These are phyloP conservation scores for Ornithoptera alexandrae DNA, from an alignment of 2,888 invertebrate genomes.

Conservation along the genomic window DNA sequence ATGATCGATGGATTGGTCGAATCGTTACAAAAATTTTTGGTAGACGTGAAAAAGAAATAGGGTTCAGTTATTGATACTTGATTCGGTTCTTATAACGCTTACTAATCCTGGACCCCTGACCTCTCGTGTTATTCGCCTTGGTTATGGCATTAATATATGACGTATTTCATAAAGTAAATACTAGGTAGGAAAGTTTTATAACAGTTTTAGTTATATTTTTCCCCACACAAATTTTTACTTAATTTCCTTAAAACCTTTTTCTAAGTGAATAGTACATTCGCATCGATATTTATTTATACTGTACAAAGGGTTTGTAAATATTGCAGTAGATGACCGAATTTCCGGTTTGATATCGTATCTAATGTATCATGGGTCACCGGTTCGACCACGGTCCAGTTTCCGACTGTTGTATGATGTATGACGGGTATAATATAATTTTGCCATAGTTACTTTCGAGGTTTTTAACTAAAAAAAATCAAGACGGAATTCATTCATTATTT, in stretches of 20 bases:
- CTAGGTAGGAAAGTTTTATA: neutral
- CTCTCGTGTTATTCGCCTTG: neutral
- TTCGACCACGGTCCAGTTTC: constrained; percentile 42
- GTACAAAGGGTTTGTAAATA: constrained; percentile 31
- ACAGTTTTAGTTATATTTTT: neutral
- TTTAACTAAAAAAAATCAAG: neutral
- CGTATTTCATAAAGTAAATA: too few species aligned
- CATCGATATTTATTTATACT: neutral
- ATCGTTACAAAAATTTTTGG: too few species aligned
- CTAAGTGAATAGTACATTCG: neutral
- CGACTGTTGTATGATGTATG: constrained; percentile 36
- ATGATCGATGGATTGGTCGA: too few species aligned
- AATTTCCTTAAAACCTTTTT: neutral
- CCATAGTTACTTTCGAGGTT: neutral
- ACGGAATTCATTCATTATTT: too few species aligned
- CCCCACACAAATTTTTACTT: too few species aligned
- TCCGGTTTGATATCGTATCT: constrained; percentile 49
- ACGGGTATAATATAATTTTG: neutral
- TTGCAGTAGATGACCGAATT: constrained; percentile 45
- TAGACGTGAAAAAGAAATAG: neutral
- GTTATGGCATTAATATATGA: too few species aligned
- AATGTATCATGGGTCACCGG: constrained; percentile 45
- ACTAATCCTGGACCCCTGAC: neutral
- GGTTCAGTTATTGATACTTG: neutral
- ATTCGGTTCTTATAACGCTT: neutral